Percentiles rank a stretch among this genome's conserved stretches.
These are phyloP conservation scores for Caenorhabditis remanei DNA, from an alignment of 1,140 invertebrate genomes.

Conservation along the genomic window DNA sequence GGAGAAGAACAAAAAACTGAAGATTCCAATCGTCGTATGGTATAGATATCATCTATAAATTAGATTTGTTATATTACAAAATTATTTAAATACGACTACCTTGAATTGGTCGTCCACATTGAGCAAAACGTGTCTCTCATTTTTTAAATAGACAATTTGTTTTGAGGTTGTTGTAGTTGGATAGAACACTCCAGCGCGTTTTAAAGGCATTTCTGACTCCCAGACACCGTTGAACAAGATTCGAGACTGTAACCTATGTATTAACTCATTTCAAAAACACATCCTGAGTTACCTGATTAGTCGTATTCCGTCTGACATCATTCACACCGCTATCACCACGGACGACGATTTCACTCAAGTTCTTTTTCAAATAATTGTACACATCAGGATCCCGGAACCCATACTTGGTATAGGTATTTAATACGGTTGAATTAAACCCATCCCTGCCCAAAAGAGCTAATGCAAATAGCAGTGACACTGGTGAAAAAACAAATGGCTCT, in stretches of 20 bases:
- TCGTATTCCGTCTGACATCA: background rate
- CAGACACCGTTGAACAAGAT: background rate
- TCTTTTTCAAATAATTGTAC: background rate
- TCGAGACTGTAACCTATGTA: background rate
- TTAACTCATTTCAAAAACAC: no score
- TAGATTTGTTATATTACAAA: background rate
- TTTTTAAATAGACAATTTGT: background rate
- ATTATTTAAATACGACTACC: background rate
- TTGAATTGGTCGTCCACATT: background rate
- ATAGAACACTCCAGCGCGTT: background rate
- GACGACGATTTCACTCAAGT: background rate
- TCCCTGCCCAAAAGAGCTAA: background rate
- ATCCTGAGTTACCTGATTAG: background rate
- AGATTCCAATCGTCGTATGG: background rate
- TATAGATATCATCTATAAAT: slow-evolving; percentile 22
- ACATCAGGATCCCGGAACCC: background rate
- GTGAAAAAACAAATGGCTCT: slow-evolving; percentile 2
- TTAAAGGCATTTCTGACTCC: background rate
- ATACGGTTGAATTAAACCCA: background rate
- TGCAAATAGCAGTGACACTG: background rate
- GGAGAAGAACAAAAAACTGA: background rate
- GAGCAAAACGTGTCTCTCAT: background rate
- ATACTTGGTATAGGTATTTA: background rate
- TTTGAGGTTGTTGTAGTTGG: background rate
- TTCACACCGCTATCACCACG: background rate